Conservation (phyloP, 2,888 invertebrate genomes). For the Diarsia brunnea region DNA sequence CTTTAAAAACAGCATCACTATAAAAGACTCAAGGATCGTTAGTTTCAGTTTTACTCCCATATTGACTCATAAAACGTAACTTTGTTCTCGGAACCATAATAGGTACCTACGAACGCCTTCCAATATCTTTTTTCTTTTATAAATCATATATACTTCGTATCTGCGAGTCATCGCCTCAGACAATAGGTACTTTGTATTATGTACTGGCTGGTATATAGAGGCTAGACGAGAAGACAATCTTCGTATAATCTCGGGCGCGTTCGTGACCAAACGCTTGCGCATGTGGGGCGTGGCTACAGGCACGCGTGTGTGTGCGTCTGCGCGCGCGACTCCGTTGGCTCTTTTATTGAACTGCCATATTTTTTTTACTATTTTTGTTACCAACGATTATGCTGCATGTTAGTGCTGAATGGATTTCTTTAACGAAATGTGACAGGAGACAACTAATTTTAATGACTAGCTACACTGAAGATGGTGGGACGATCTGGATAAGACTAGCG, state of each 20-base stretch:
- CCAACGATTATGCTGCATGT: conserved; percentile 39
- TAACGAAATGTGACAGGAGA: conserved; percentile 36
- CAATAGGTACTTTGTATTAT: conserved; percentile 74
- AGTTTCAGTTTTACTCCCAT: conserved; percentile 54
- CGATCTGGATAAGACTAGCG: too few relatives aligned
- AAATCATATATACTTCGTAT: conserved; percentile 66
- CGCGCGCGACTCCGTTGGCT: conserved; percentile 75
- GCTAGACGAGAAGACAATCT: conserved; percentile 85
- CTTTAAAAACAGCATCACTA: conserved; percentile 43
- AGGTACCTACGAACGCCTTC: conserved; percentile 63
- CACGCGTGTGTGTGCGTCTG: conserved; percentile 74
- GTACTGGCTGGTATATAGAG: conserved; percentile 66
- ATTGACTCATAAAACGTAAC: conserved; percentile 67
- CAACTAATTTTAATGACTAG: conserved; percentile 5
- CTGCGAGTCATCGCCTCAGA: conserved; percentile 68
- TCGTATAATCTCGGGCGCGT: conserved; percentile 82
- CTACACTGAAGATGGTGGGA: too few relatives aligned
- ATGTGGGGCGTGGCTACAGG: conserved; percentile 75
- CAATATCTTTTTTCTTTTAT: conserved; percentile 67
- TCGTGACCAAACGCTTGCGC: conserved; percentile 85
- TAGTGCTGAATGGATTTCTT: conserved; percentile 36
- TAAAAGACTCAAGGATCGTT: conserved; percentile 57
- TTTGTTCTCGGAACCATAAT: conserved; percentile 61
- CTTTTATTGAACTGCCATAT: conserved; percentile 47
- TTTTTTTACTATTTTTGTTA: conserved; percentile 51